These are phyloP conservation scores for Polydrusus tereticollis DNA, from an alignment of 2,888 invertebrate genomes.

Conservation along the genomic window DNA sequence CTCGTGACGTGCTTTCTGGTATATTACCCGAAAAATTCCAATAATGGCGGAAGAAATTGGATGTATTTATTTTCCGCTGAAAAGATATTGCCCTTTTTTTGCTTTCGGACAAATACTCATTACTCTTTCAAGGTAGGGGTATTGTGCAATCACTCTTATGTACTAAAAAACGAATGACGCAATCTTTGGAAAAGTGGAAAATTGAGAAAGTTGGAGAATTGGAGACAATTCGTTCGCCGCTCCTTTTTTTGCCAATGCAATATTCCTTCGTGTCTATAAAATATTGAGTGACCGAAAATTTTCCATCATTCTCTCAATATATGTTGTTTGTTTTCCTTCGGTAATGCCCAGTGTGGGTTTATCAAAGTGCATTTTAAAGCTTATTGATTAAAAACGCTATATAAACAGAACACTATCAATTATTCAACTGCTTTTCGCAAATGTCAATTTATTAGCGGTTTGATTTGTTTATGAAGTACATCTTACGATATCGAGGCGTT, in stretches of 20 bases:
- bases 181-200: conserved; percentile 13
- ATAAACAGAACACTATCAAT: conserved; percentile 6
- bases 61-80: conserved; percentile 45
- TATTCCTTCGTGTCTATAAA: neutral
- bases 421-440: conserved; percentile 2
- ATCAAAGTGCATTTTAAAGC: conserved; percentile 5
- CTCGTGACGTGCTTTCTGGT: conserved; percentile 43
- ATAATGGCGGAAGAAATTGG: conserved; percentile 47
- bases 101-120: conserved; percentile 45
- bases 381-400: conserved; percentile 3
- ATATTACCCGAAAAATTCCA: conserved; percentile 50
- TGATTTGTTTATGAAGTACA: neutral
- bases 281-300: neutral
- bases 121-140: conserved; percentile 32
- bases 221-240: neutral
- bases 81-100: conserved; percentile 46
- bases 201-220: neutral
- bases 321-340: neutral
- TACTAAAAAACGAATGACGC: conserved; percentile 21
- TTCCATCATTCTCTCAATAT: neutral
- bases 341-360: neutral
- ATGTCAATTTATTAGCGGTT: neutral
- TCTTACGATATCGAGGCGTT: neutral
- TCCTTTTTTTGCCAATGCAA: neutral
- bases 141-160: conserved; percentile 17